Base-by-base conservation (phyloP, 2,888 invertebrate species). In the Campaea margaritaria region DNA sequence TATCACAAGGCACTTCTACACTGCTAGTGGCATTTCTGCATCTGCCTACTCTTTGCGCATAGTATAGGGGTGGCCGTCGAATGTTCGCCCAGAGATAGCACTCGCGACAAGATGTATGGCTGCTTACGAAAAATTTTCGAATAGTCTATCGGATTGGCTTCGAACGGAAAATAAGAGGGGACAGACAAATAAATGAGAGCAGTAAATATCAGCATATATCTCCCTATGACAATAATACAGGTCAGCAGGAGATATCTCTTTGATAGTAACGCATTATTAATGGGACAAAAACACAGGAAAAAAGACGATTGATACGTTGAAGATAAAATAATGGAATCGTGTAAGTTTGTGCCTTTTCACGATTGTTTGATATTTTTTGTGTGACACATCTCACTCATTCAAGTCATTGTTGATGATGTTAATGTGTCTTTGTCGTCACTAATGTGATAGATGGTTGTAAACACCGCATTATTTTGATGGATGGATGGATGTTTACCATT, bases 161-260 rank as follows among this genome's bases (percentile, higher is more conserved):
- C 86, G 86, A 92, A 91, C 90, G 89, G 89, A 93, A 93, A 93
- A 92, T 92, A 93, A 93, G 91, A 91, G 90, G 92, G 89, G 89
- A 87, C 85, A 87, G 83, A 83, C 85, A 88, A 87, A 92, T 91
- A 91, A 91, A 91, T 91, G 91, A 91, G 75, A 79, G 89, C 79
- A 81, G 85, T 92, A 92, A 92, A 92, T 92, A 90, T 88, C 60
- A 81, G 86, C 91, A 92, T 91, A 92, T 92, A 90, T 89, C 60
- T 61, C 91, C 83, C 86, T 88, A 90, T 91, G 91, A 91, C 91
- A 91, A 92, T 91, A 92, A 91, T 91, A 91, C 92, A 91, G 92
- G 91, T 92, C 92, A 92, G 92, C 92, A 88, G 88, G 91, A 92
- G 92, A 92, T 92, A 86, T 85, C 79, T 79, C 79, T 79, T 77